phyloP scores from a whole-genome alignment of 2,113 vertebrate genomes.

The Eurypyga helias region DNA sequence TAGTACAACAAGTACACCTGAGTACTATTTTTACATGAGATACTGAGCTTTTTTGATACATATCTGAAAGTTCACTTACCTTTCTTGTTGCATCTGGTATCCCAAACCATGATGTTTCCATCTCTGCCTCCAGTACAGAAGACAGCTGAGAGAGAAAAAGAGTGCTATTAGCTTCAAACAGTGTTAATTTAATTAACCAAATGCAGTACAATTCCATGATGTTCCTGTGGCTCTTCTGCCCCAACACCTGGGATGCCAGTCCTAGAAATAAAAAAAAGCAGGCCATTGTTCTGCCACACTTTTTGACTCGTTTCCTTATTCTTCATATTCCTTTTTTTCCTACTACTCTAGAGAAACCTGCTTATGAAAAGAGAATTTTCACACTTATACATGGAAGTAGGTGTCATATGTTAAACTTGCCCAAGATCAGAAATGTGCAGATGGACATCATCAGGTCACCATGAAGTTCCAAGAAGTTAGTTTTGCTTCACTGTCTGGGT shows the following conservation, averaged over 20 bases:
- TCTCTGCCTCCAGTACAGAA: slow-evolving; percentile 96
- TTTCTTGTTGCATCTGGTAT: slow-evolving; percentile 96
- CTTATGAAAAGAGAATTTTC: neutral
- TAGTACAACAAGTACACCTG: neutral
- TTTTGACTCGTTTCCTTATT: neutral
- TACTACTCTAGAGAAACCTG: neutral
- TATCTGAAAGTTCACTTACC: slow-evolving; percentile 72
- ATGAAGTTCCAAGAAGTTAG: neutral
- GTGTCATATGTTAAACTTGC: neutral
- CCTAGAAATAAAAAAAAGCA: neutral
- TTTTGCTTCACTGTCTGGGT: neutral
- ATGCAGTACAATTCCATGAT: neutral
- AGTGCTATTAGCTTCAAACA: neutral
- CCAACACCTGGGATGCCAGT: neutral
- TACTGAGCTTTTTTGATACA: neutral
- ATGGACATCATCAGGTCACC: neutral
- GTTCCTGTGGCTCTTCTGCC: neutral
- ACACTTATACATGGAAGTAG: neutral
- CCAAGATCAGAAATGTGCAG: neutral
- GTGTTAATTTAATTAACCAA: neutral
- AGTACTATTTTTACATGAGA: neutral
- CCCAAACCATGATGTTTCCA: slow-evolving; percentile 98
- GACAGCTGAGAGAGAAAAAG: slow-evolving; percentile 80
- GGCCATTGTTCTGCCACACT: neutral
- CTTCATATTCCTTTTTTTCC: neutral